These are phyloP conservation scores for Agrotis exclamationis DNA, from an alignment of 2,888 invertebrate genomes.

Conservation along the genomic window DNA sequence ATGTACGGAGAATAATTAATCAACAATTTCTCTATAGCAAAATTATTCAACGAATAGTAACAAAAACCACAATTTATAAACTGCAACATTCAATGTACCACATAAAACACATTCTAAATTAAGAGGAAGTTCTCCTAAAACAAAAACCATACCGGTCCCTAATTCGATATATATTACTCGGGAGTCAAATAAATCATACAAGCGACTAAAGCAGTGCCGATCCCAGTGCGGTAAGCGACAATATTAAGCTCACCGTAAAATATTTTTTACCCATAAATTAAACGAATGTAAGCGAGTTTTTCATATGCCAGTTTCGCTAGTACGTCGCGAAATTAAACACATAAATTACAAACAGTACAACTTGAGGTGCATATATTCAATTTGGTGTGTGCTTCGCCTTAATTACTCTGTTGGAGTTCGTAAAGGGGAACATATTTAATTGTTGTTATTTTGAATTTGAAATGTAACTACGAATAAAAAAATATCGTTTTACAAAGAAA, in stretches of 20 bases:
- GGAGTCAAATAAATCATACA: conserved; percentile 58
- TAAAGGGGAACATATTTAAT: background rate
- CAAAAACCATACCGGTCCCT: conserved; percentile 38
- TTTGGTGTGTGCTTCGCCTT: conserved; percentile 49
- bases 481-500: too few species aligned
- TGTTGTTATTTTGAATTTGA: background rate
- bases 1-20: too few species aligned
- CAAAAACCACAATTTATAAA: background rate
- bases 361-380: conserved; percentile 61
- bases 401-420: conserved; percentile 30
- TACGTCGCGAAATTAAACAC: conserved; percentile 88
- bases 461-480: background rate
- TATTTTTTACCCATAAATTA: conserved; percentile 89
- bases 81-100: background rate
- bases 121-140: conserved; percentile 14
- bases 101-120: conserved; percentile 1
- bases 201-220: conserved; percentile 62
- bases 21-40: background rate
- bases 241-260: conserved; percentile 76
- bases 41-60: background rate
- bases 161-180: conserved; percentile 57
- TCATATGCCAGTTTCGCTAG: conserved; percentile 83
- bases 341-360: conserved; percentile 82
- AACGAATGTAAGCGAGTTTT: conserved; percentile 84
- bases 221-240: conserved; percentile 68